Evolutionary conservation across 2,113 vertebrate genomes (phyloP).

Genomic region (Corythaixoides concolor): DNA sequence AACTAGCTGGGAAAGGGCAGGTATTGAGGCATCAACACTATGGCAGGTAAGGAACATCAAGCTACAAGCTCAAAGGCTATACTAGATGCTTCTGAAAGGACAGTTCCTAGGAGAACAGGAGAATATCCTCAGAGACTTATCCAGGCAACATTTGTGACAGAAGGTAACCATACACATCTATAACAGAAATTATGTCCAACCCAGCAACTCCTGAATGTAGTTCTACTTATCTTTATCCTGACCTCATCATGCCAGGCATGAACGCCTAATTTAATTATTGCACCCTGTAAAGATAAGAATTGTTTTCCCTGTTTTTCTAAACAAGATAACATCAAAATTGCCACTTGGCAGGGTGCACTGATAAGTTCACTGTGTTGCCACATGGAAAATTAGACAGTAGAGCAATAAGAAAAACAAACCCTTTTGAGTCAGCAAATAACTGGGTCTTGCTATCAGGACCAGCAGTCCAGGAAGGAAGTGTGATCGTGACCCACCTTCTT

Average conservation of each 20-base stretch:
- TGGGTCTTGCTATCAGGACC: neutral
- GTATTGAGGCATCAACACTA: neutral
- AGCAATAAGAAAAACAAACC: slow-evolving; percentile 20
- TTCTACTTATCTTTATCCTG: neutral
- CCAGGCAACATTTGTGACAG: neutral
- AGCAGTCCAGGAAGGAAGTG: neutral
- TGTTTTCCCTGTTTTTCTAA: slow-evolving; percentile 51
- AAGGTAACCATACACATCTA: neutral
- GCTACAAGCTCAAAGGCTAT: neutral
- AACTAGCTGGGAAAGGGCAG: neutral
- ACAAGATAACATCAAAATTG: slow-evolving; percentile 62
- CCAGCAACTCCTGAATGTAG: neutral
- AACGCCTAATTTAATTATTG: slow-evolving; percentile 8
- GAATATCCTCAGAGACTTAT: neutral
- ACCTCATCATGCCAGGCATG: neutral
- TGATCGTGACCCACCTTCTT: neutral
- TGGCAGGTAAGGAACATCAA: neutral
- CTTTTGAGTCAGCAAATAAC: neutral
- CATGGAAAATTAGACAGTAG: slow-evolving; percentile 39
- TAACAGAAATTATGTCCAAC: neutral
- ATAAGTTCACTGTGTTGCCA: slow-evolving; percentile 36
- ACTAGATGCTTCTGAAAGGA: neutral
- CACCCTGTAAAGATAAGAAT: slow-evolving; percentile 27
- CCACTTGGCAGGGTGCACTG: slow-evolving; percentile 21
- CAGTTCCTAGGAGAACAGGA: neutral